Base-by-base conservation (phyloP, 2,888 invertebrate genomes). In the Xestia ashworthii region DNA sequence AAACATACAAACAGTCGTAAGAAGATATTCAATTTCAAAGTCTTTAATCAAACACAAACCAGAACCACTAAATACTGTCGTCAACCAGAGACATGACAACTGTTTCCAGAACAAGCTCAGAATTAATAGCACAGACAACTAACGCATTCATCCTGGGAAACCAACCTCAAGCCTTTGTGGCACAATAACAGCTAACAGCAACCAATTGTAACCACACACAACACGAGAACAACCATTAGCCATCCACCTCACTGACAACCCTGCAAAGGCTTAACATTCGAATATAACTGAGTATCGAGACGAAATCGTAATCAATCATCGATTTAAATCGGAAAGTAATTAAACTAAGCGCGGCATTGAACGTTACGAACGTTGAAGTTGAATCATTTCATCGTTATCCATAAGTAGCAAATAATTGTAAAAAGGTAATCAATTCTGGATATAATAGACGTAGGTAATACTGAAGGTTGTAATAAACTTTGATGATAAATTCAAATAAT, bases 321-420 rank as follows among this genome's bases (percentile, higher is more conserved):
- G 81, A 83, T 85, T 88, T 83, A 80, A 88, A 89, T 89, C 84
- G 85, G 81, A 89, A 89, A 88, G 89, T 89, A 88, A 89, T 89
- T 89, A 89, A 88, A 89, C 83, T 81, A 81, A 79, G 81, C 86
- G 74, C 73, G 71, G 71, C 62, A 77, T 67, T 68, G 74, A 72
- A 73, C 67, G 65, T 66, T 76, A 74, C 78, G 71, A 76, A 71
- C 79, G 77, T 82, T 79, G 74, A 84, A 89, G 71, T 83, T 53
- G 66, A 86, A 88, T 87, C 77, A 88, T 86, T 81, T 73, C 32
- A 41, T 84, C 87, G 81, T 88, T 89, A 89, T 76, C 76, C 73
- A 76, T 85, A 85, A 89, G 82, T 78, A 78, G 66, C 80, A 75
- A 89, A 89, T 89, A 72, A 88, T 88, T 87, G 84, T 89, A 89